These are phyloP conservation scores for Schizopygopsis pylzovi DNA, from an alignment of 2,797 vertebrate species.

Conservation along the genomic window DNA sequence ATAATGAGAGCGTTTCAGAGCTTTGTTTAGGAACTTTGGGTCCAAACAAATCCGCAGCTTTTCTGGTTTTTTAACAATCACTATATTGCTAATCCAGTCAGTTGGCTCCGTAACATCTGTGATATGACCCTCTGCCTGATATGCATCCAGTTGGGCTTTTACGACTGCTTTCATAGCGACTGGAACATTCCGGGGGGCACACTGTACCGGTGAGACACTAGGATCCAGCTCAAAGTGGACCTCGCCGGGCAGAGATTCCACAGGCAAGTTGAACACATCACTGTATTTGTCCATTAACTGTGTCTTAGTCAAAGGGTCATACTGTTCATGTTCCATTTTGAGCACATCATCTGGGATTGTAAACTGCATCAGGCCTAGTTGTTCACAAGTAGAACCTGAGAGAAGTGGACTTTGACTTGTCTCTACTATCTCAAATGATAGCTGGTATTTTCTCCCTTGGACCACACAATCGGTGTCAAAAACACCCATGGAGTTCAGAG, in stretches of 20 bases:
- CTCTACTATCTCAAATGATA: slow-evolving; percentile 32
- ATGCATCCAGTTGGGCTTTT: slow-evolving; percentile 39
- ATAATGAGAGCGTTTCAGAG: slow-evolving; percentile 47
- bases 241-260: slow-evolving; percentile 34
- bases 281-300: not conserved
- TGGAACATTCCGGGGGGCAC: slow-evolving; percentile 47
- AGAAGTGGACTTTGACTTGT: slow-evolving; percentile 14
- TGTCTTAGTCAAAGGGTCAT: no score
- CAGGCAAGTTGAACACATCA: slow-evolving; percentile 41
- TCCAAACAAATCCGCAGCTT: slow-evolving; percentile 51
- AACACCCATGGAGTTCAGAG: not conserved
- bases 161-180: slow-evolving; percentile 38
- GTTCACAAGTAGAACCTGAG: no score
- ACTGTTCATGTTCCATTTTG: no score
- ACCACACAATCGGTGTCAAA: slow-evolving; percentile 24
- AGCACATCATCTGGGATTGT: no score
- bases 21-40: slow-evolving; percentile 48
- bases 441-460: not conserved
- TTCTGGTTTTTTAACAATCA: slow-evolving; percentile 29
- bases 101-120: slow-evolving; percentile 40
- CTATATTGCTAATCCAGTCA: slow-evolving; percentile 51
- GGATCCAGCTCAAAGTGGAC: slow-evolving; percentile 46
- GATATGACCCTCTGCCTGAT: slow-evolving; percentile 43
- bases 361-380: no score
- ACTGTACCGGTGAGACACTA: slow-evolving; percentile 23